Evolutionary conservation across 1,140 invertebrate species (phyloP), one percentile per base, ranked within the genome.

Genomic region (Lucilia cuprina): DNA sequence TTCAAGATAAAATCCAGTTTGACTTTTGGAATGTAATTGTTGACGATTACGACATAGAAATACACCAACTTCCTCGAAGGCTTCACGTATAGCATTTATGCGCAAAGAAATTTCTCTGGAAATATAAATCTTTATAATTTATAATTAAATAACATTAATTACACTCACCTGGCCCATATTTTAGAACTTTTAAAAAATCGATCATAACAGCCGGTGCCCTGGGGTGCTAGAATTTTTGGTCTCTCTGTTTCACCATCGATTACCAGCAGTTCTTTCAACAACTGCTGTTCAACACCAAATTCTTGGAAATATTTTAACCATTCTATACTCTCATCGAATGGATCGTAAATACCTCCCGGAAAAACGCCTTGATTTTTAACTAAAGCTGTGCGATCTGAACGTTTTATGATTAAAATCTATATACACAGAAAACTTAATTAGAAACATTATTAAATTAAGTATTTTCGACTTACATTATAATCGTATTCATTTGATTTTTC

Each of bases 11-110:
- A 75, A 74, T 5, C 70, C n/a, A 14, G 77, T 30, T n/a, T 14
- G 60, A 14, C 8, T 60, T n/a, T 12, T 19, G n/a, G 8, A 2
- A 17, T n/a, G 10, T 50, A 19, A 21, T 85, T 80, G 7, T n/a
- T 88, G 85, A 0, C 83, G 85, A 74, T 89, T 92, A 86, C 92
- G 94, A 86, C 95, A 96, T 9, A 98, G 90, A 17, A 98, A 91
- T 77, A 98, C 91, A 2, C 97, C 97, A 85, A 95, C 94, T 91
- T 98, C 97, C 92, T 98, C 97, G 93, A 98, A 98, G 35, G 96
- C 97, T 92, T 98, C 97, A 86, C 97, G 92, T 85, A 98, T 95
- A 14, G 97, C 97, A 85, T 95, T 94, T 83, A 98, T 95, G 85
- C 97, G 92, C 82, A 97, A 91, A 5, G 95, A 95, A 65, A 98